Evolutionary conservation across 2,113 vertebrate genomes (phyloP), one percentile per base, ranked within the genome.

Genomic region (Platichthys stellatus): DNA sequence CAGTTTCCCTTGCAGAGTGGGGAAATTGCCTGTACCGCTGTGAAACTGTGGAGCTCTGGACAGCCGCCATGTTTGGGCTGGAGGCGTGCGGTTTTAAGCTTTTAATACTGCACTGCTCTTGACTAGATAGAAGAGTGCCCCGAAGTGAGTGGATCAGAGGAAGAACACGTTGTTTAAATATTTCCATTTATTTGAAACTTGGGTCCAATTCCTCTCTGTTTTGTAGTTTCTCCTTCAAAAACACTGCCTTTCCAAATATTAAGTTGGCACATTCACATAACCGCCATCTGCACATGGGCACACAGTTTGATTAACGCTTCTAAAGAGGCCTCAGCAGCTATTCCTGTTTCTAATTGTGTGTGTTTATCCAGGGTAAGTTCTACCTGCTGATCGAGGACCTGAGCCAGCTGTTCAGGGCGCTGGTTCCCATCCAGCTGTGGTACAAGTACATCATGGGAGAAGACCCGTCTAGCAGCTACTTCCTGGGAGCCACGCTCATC

Each of bases 381-480:
- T 99, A 99, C 86, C 93, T 99, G 92, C 78, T 99, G 73, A 97
- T 99, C 2, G 98, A 99, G 88, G 98, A 99, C 92, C 90, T 98
- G 91, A 99, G 98, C 94, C 98, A 99, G 94, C 95, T 99, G 82
- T 97, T 98, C 87, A 96, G 98, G 13, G 97, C 96, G 0, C 93
- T 99, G 9, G 96, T 98, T 18, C 98, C 98, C 85, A 96, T 99
- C 94, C 98, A 99, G 95, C 92, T 99, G 69, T 99, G 98, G 98
- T 99, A 98, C 82, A 98, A 98, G 76, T 99, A 98, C 94, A 98
- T 99, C 91, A 96, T 99, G 96, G 97, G 96, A 2, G 97, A 97
- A 0, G 96, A 98, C 71, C 94, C 97, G 0, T 96, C 97, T 63
- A 96, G 93, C 90, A 96, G 97, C 88, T 98, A 98, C 93, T 96